Percentiles rank a stretch among this genome's conserved stretches.
Evolutionary conservation across 2,113 vertebrate genomes (phyloP).

Genomic region (Crypturellus undulatus): DNA sequence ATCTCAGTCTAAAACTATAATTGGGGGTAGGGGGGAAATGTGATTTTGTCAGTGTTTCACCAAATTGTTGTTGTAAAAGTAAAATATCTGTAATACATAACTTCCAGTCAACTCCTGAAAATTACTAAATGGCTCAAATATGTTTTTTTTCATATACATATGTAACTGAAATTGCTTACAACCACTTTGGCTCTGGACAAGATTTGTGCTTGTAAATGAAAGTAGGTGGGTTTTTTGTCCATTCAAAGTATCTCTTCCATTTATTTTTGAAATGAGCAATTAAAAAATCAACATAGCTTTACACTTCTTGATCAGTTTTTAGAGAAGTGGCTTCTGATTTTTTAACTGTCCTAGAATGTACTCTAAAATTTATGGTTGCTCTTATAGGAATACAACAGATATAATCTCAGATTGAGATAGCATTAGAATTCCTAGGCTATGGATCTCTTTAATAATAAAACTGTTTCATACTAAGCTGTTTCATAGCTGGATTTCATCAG

Average conservation of each 20-base stretch:
- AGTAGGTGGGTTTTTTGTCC: rapidly evolving
- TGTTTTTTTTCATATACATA: neutral
- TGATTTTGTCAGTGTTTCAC: neutral
- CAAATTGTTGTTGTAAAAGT: neutral
- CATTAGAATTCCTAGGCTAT: neutral
- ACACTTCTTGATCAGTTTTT: neutral
- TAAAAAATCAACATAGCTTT: neutral
- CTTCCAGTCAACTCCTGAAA: neutral
- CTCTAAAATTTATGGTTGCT: neutral
- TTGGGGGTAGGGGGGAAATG: neutral
- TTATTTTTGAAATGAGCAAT: neutral
- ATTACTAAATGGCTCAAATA: neutral
- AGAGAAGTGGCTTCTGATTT: neutral
- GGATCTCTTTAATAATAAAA: neutral
- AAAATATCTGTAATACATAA: neutral
- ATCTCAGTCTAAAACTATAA: neutral
- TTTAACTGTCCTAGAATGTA: neutral
- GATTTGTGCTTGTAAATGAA: neutral
- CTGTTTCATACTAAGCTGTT: neutral
- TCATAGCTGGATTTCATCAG: neutral
- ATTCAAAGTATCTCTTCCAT: neutral
- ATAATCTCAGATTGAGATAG: neutral
- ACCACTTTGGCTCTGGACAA: neutral
- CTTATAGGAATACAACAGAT: neutral
- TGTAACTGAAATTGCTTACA: neutral